Evolutionary conservation across 2,797 vertebrate species (phyloP), one percentile per base, ranked within the genome.

Genomic region (Spinus olivaceus): DNA sequence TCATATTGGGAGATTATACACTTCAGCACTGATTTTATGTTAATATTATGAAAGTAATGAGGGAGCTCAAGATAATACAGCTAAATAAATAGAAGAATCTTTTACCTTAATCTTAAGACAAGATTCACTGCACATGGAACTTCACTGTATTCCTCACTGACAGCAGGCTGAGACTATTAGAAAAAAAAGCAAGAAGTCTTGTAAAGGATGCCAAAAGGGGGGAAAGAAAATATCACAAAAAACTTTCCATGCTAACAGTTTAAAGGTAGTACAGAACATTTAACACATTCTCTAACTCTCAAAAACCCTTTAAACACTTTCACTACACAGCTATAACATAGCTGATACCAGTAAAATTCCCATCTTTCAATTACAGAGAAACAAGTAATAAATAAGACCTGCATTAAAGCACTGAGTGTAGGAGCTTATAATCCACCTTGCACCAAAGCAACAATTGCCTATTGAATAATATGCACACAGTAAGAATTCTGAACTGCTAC

Each of bases 91-190:
- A 90, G 20, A 81, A 85, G 44, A 30, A 81, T 56, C 65, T 94
- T 98, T 99, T 98, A 99, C 99, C 99, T 99, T 98, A 99, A 98
- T 96, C 99, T 98, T 95, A 99, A 98, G 76, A 99, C 99, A 97
- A 99, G 99, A 98, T 99, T 99, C 97, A 99, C 98, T 3, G 98
- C 98, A 60, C 97, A 98, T 54, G 98, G 97, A 95, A 98, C 98
- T 97, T 98, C 98, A 97, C 96, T 97, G 95, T 98, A 98, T 72
- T 98, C 96, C 6, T 97, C 96, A 72, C 97, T 97, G 95, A 98
- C 98, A 85, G 96, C 98, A 27, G 98, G 98, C 92, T 98, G 98
- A 91, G 98, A 98, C 99, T 99, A 97, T 77, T 94, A 79, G 80
- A 95, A 76, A 79, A 91, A 73, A 49, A 86, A 37, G 28, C 49